phyloP scores from a whole-genome alignment of 2,797 vertebrate species.

The Typhlichthys subterraneus region DNA sequence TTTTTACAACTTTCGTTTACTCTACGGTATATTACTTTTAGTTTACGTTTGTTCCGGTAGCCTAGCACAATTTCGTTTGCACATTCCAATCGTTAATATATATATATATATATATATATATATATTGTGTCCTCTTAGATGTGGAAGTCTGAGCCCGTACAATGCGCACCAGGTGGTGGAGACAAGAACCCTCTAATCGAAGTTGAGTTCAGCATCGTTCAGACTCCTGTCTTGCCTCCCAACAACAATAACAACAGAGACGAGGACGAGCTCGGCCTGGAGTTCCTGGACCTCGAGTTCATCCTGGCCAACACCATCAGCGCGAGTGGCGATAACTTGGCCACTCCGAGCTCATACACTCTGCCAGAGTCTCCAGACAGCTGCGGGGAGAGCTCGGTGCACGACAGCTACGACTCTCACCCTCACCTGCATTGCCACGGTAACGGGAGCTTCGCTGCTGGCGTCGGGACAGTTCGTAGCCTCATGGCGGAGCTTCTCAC shows the following conservation, averaged over 20 bases:
- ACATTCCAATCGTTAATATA: background rate
- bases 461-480: constrained; percentile 75
- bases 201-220: constrained; percentile 79
- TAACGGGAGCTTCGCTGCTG: constrained; percentile 48
- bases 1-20: too few relatives aligned
- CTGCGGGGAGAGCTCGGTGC: constrained; percentile 77
- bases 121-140: constrained; percentile 24
- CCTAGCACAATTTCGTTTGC: background rate
- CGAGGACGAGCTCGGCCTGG: constrained; percentile 84
- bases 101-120: fast-evolving
- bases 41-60: too few relatives aligned
- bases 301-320: constrained; percentile 85
- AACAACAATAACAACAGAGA: constrained; percentile 64
- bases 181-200: constrained; percentile 66
- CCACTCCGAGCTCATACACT: constrained; percentile 70
- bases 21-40: too few relatives aligned
- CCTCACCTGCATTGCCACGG: constrained; percentile 57
- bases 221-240: constrained; percentile 53
- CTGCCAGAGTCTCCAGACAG: constrained; percentile 90
- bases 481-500: constrained; percentile 88
- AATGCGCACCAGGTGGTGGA: constrained; percentile 36
- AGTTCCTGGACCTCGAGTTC: constrained; percentile 89
- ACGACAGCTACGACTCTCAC: constrained; percentile 76
- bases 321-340: constrained; percentile 47
- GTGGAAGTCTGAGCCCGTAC: constrained; percentile 57